Base-by-base conservation (phyloP, 2,113 vertebrate species). In the Campylorhamphus procurvoides region DNA sequence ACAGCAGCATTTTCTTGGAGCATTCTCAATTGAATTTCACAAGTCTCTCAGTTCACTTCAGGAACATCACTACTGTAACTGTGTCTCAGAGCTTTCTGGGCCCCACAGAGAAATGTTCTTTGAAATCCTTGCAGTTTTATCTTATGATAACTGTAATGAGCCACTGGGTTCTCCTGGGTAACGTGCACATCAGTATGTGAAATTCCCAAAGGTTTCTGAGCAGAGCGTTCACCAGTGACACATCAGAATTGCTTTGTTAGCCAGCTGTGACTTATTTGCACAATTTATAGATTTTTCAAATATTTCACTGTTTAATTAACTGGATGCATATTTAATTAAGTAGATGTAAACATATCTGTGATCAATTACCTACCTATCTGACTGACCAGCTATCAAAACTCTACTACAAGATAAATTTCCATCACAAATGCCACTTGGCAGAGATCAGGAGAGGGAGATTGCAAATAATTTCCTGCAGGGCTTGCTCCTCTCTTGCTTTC, bases 1-100 rank as follows among this genome's bases (percentile, higher is more conserved):
- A 85, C 80, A 85, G 80, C 76, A 93, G 56, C 62, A 60, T 93
- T 83, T 97, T 95, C 88, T 88, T 89, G 76, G 71, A 93, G 67
- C 44, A 37, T 73, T 84, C 78, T 89, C 81, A 76, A 6, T 10
- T 28, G 59, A 93, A 77, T 92, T 74, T 68, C n/a, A 81, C 40
- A 73, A 85, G 56, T 52, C 31, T n/a, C 68, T 94, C 76, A 93
- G 81, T 66, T 92, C 78, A 62, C 44, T 69, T 72, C 56, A 79
- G 80, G 33, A 87, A 37, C 55, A 86, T 81, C 47, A 35, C 40
- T 88, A 39, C 60, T 71, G 53, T 39, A 84, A 82, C 75, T 84
- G 35, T 58, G 60, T 81, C 64, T 75, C 67, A 82, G 76, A 84
- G 31, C 46, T 85, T 4, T 4, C n/a, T 74, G 47, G 42, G 74